Conservation (phyloP, 2,113 vertebrate genomes). For the Marmota monax region DNA sequence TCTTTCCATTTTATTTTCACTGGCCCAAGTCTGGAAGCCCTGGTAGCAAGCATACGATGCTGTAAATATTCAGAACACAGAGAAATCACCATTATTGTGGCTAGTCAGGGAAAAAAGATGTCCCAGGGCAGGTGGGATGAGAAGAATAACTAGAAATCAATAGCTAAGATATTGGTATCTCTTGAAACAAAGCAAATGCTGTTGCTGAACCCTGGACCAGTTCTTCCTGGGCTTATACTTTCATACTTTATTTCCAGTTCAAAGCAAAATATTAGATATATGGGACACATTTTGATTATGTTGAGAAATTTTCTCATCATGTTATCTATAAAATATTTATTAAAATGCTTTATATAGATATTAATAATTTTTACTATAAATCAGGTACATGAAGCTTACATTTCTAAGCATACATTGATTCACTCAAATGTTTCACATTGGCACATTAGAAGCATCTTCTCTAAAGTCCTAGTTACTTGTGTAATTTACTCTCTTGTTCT, state of each 20-base stretch:
- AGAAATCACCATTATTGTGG: background rate
- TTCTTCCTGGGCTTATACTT: background rate
- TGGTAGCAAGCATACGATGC: background rate
- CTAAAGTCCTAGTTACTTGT: background rate
- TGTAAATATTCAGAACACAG: background rate
- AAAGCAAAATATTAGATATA: background rate
- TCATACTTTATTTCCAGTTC: background rate
- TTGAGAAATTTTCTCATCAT: conserved; percentile 27
- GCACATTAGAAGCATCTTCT: background rate
- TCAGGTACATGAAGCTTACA: background rate
- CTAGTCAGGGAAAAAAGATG: background rate
- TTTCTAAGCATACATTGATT: background rate
- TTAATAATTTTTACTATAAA: conserved; percentile 14
- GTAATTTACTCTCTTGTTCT: background rate
- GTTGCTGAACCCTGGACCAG: background rate
- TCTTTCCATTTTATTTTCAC: background rate
- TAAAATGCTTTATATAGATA: background rate
- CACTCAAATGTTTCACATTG: background rate
- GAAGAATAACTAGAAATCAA: background rate
- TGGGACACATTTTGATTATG: conserved; percentile 22
- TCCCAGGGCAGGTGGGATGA: background rate
- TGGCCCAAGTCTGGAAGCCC: background rate
- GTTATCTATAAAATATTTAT: background rate
- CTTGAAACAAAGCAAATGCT: conserved; percentile 20
- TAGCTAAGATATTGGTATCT: background rate